Conservation (phyloP, 2,888 invertebrate species). For the Lagria hirta region DNA sequence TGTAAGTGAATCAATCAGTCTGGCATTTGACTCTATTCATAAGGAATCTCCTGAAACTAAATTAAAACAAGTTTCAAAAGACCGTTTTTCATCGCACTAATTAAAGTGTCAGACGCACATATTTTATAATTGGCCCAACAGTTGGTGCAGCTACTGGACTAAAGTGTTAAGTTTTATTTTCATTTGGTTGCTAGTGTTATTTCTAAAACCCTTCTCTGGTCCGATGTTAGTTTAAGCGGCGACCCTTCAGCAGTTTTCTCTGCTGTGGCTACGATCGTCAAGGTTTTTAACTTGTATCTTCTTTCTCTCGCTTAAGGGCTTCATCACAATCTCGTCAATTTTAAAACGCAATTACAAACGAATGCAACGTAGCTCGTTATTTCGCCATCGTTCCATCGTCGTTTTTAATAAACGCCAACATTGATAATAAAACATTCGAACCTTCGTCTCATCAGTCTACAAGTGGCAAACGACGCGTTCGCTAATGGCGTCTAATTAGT, state of each 20-base stretch:
- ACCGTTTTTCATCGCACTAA: constrained; percentile 52
- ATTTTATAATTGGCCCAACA: constrained; percentile 31
- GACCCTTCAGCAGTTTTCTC: constrained; percentile 37
- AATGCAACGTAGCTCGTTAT: constrained; percentile 24
- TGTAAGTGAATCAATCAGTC: constrained; percentile 28
- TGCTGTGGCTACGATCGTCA: constrained; percentile 18
- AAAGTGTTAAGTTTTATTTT: constrained; percentile 41
- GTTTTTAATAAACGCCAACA: constrained; percentile 23
- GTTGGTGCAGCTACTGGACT: constrained; percentile 28
- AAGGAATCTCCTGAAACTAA: constrained; percentile 41
- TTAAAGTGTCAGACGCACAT: constrained; percentile 52
- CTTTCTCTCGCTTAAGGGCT: constrained; percentile 18
- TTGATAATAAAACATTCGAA: constrained; percentile 24
- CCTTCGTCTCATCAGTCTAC: constrained; percentile 17
- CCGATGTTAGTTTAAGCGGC: constrained; percentile 40
- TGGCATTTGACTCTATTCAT: constrained; percentile 27
- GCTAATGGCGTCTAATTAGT: constrained; percentile 31
- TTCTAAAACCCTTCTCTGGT: constrained; percentile 41
- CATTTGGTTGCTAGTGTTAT: constrained; percentile 40
- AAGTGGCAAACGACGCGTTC: constrained; percentile 21
- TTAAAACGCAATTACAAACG: constrained; percentile 25
- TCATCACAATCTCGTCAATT: constrained; percentile 17
- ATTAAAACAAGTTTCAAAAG: constrained; percentile 52
- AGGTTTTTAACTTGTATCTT: constrained; percentile 31
- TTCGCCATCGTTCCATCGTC: constrained; percentile 25